Conservation (phyloP, 2,888 invertebrate species). For the Pristionchus japonicus region DNA sequence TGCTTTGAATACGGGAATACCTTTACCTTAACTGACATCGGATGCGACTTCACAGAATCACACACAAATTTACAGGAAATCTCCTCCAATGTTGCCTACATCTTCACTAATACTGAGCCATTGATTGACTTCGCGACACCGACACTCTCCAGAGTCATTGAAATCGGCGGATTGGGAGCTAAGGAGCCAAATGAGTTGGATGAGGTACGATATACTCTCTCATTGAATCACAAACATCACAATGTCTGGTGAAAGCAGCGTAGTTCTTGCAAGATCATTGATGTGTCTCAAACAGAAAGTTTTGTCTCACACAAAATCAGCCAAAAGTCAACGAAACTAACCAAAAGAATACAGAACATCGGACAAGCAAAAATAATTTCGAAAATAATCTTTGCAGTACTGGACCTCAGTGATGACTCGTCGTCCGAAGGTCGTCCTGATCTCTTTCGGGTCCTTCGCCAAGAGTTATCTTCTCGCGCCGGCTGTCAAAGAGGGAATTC, state of each 20-base stretch:
- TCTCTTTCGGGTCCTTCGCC: constrained; percentile 7
- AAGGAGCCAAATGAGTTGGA: constrained; percentile 18
- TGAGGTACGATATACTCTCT: not conserved
- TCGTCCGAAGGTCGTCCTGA: not conserved
- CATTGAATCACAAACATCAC: no score
- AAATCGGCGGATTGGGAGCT: constrained; percentile 19
- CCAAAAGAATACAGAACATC: no score
- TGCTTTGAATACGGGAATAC: no score
- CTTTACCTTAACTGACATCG: no score
- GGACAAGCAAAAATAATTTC: no score
- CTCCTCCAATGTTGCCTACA: not conserved
- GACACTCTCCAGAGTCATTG: not conserved
- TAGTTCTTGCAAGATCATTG: not conserved
- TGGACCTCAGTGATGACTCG: not conserved
- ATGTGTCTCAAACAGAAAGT: not conserved
- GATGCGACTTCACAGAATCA: not conserved
- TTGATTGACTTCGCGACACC: constrained; percentile 7
- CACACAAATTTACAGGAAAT: not conserved
- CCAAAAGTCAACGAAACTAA: no score
- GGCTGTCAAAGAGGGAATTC: not conserved
- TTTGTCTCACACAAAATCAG: not conserved
- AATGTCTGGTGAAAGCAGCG: no score
- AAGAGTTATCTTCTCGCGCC: not conserved
- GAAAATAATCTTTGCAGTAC: not conserved
- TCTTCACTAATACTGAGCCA: constrained; percentile 24